Base-by-base conservation (phyloP, 2,113 vertebrate genomes). In the Cyprinodon brontotheroides region DNA sequence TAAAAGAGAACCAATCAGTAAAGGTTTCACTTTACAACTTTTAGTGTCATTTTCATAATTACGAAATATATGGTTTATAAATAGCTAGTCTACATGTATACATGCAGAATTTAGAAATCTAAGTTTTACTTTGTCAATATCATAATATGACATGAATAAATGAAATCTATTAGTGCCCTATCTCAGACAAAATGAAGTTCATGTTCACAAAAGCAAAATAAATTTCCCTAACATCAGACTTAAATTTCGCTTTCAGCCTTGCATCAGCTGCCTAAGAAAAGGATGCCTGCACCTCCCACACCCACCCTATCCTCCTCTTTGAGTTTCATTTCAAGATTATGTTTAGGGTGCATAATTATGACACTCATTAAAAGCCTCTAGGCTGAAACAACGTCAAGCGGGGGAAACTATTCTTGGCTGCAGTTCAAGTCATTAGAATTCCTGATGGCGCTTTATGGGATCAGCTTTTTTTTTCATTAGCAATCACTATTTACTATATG, bases 271-370 rank as follows among this genome's bases (percentile, higher is more conserved):
- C 83, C 0, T 38, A 53, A 65, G 20, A 77, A 76, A 36, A 73
- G 57, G 15, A 68, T 62, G 69, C 62, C 67, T 48, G 64, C 38
- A 61, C 64, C 61, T 29, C 45, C 36, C 50, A 29, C 53, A 17
- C 2, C 53, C 43, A 39, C 70, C 36, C 47, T 12, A 17, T 14
- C 64, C 43, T 48, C 66, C 69, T 66, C 61, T 86, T 79, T 83
- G 83, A 82, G 79, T 86, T 85, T 92, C 81, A 87, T 90, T 91
- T 89, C 66, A 90, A 90, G 87, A 90, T 89, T 84, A 89, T 91
- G 91, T 93, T 94, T 89, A 80, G 80, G 85, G 84, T 78, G 78
- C 90, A 89, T 91, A 91, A 93, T 93, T 90, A 88, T 84, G 83
- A 85, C 80, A 87, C 86, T 92, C 88, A 89, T 92, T 93, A 92